A percentile compares a stretch with the other conserved stretches of the same genome.
Conservation (phyloP, 2,797 vertebrate species). For the Sarcophilus harrisii region DNA sequence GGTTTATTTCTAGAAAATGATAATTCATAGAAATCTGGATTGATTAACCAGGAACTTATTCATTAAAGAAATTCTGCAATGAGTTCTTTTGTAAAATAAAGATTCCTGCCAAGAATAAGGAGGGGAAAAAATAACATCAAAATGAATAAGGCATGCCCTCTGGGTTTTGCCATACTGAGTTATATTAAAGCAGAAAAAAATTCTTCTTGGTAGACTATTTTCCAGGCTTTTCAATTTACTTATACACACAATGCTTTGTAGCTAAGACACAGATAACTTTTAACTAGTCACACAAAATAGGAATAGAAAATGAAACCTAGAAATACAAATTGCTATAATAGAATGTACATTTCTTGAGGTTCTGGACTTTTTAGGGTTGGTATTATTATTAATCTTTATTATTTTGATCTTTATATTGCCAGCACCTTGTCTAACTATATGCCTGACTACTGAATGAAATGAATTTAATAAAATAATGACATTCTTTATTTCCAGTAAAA, state of each 20-base stretch:
- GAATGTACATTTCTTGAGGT: neutral
- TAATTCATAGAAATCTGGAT: slow-evolving; percentile 30
- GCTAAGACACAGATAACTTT: slow-evolving; percentile 22
- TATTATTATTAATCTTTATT: neutral
- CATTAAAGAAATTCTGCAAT: neutral
- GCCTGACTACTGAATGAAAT: neutral
- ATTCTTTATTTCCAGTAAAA: neutral
- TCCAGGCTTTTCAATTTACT: slow-evolving; percentile 23
- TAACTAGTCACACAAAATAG: neutral
- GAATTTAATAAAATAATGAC: neutral
- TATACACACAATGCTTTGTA: neutral
- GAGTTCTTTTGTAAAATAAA: neutral
- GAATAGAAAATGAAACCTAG: neutral
- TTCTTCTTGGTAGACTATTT: neutral
- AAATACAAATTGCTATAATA: neutral
- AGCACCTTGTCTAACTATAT: neutral
- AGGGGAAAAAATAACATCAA: neutral
- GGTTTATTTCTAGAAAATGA: neutral
- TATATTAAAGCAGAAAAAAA: slow-evolving; percentile 38
- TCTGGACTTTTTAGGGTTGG: neutral
- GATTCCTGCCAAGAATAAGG: neutral
- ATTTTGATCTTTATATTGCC: neutral
- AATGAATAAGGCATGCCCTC: neutral
- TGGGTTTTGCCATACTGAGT: slow-evolving; percentile 8
- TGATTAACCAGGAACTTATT: neutral